Base-by-base conservation (phyloP, 64 coral and sea anemone species). In the Montipora foliosa region DNA sequence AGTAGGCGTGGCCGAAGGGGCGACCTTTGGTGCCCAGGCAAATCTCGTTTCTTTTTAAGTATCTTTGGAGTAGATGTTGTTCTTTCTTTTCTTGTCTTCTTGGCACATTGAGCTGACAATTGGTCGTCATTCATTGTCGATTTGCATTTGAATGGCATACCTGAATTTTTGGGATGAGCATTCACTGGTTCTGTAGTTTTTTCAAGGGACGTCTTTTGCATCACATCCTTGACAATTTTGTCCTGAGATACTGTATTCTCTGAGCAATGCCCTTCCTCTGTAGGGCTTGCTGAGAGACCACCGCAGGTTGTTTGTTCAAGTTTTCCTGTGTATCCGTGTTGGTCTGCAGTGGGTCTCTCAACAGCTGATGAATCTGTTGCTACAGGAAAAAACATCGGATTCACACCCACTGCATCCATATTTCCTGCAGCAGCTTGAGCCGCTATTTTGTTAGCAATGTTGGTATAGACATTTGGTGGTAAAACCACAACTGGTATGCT, bases 401-500 rank as follows among this genome's bases (percentile, higher is more conserved):
- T 82, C 67, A 95, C 77, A 58, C 88, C 93, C 29, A 95, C 78
- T 46, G 82, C 89, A 70, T 79, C 88, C 80, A 90, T 71, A 22
- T 84, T 87, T 58, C 93, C 93, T 49, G 79, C 47, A 46, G 44
- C 80, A 71, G 93, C 75, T 47, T 79, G 47, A 21, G 93, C 47
- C 13, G 81, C 10, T 55, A 93, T 88, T 68, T 93, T 93, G 19
- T 49, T 53, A 3, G 83, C 83, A 58, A 93, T 67, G 25, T 79
- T 69, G 57, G 87, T 73, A 15, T 93, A 93, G n/a, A 93, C 50
- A 45, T 93, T 58, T 0, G 92, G 79, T 45, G 92, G 92, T 59
- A 93, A 74, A 22, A 93, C 80, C 45, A 93, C 83, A 74, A 93
- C 92, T 58, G 92, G 91, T 62, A 93, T 93, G 8, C 75, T 81